These are phyloP conservation scores for Pavo muticus DNA, from an alignment of 2,113 vertebrate species.

Conservation along the genomic window DNA sequence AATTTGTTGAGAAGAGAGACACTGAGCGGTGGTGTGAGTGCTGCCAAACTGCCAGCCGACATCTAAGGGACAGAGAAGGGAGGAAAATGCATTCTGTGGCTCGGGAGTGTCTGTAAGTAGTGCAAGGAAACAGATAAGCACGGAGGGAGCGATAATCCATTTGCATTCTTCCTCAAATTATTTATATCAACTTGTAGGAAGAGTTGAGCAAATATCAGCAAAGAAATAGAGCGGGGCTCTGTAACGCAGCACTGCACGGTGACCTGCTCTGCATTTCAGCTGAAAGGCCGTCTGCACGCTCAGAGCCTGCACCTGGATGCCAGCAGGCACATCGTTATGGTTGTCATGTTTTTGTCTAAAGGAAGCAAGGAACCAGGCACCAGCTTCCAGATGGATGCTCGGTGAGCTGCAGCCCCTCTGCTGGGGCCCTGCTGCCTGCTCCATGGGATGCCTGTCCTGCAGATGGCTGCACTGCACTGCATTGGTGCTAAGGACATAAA, in stretches of 20 bases:
- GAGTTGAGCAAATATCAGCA: neutral
- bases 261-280: neutral
- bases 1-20: neutral
- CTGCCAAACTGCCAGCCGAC: neutral
- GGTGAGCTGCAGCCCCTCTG: neutral
- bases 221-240: neutral
- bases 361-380: neutral
- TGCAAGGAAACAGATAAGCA: slow-evolving; percentile 67
- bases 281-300: neutral
- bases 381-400: neutral
- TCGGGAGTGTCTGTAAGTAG: neutral
- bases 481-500: accelerated
- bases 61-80: neutral
- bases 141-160: neutral
- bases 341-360: neutral
- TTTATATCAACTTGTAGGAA: slow-evolving; percentile 14
- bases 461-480: neutral
- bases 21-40: neutral
- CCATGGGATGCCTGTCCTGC: neutral
- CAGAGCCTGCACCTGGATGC: neutral
- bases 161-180: slow-evolving; percentile 34
- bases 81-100: neutral
- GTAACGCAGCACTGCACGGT: neutral
- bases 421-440: neutral
- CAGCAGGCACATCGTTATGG: neutral